phyloP scores from a whole-genome alignment of 2,113 vertebrate species.

The Gnathonemus echidnorhynchus region DNA sequence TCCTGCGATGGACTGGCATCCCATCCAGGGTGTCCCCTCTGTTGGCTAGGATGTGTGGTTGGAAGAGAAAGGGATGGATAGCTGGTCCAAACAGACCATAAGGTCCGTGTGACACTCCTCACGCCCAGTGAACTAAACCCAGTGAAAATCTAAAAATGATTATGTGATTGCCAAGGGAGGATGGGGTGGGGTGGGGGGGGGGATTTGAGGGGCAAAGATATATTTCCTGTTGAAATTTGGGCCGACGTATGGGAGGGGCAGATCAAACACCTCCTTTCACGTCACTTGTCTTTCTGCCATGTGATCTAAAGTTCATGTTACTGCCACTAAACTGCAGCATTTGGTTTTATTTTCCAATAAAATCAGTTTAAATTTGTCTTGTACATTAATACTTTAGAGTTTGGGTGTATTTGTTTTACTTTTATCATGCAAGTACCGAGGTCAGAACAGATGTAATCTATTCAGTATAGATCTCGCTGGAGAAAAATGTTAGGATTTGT shows the following conservation, averaged over 20 bases:
- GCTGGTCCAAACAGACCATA: neutral
- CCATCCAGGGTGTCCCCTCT: neutral
- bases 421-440: neutral
- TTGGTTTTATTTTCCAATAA: neutral
- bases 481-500: conserved; percentile 1
- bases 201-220: conserved; percentile 38
- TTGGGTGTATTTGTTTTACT: neutral
- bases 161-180: conserved; percentile 45
- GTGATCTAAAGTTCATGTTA: conserved; percentile 33
- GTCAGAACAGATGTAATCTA: neutral
- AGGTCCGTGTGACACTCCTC: neutral
- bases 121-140: conserved; percentile 14
- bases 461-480: neutral
- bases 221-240: conserved; percentile 33
- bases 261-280: conserved; percentile 46
- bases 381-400: neutral
- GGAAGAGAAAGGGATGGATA: neutral
- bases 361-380: neutral
- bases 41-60: neutral
- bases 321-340: too few species aligned
- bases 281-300: conserved; percentile 43
- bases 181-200: conserved; percentile 20
- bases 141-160: conserved; percentile 37
- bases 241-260: conserved; percentile 38
- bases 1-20: neutral